These are phyloP conservation scores for Pipistrellus pipistrellus DNA, from an alignment of 2,797 vertebrate species.

Conservation along the genomic window DNA sequence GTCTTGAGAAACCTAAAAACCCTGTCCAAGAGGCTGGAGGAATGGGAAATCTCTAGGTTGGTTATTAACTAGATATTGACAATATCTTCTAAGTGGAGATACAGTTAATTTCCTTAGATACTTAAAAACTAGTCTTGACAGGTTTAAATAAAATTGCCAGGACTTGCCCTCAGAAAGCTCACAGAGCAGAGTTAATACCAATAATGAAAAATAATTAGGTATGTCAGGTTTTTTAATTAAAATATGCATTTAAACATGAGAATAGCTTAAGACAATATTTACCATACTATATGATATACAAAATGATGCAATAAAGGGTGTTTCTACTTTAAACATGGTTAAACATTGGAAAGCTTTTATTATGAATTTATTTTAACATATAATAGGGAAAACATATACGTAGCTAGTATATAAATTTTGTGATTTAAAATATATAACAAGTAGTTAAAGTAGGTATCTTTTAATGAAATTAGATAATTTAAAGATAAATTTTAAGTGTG, in stretches of 20 bases:
- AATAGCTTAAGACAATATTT: constrained; percentile 4
- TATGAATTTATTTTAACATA: background rate
- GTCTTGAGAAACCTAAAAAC: background rate
- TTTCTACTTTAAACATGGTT: background rate
- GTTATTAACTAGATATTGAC: no score
- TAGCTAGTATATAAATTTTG: background rate
- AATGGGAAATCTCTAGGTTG: background rate
- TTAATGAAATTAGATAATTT: background rate
- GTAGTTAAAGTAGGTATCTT: background rate
- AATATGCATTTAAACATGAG: constrained; percentile 23
- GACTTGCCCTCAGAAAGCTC: background rate
- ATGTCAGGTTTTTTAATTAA: background rate
- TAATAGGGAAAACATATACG: background rate
- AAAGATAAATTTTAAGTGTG: background rate
- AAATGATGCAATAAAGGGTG: background rate
- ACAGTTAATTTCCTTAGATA: background rate
- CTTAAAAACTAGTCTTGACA: background rate
- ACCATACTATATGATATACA: background rate
- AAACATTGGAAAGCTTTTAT: background rate
- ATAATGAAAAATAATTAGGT: background rate
- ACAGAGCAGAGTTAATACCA: constrained; percentile 22
- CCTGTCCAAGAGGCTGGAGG: background rate
- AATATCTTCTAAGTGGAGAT: background rate
- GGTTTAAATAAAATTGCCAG: background rate
- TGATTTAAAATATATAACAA: constrained; percentile 27